Conservation (phyloP, 2,888 invertebrate species). For the Beris chalybata region DNA sequence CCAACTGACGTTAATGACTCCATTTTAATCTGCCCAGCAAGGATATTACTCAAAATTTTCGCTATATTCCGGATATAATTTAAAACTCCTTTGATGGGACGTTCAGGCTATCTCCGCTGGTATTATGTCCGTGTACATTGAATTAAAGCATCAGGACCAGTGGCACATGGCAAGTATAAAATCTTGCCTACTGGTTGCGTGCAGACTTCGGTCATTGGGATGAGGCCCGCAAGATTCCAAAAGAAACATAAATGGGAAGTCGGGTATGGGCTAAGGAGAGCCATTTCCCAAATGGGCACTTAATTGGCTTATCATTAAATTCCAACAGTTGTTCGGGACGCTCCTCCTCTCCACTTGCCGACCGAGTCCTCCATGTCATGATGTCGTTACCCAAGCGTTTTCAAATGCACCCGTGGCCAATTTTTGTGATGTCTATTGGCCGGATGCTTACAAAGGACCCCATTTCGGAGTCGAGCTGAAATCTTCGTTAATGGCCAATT, state of each 20-base stretch:
- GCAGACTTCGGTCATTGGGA: too few species aligned
- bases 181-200: too few species aligned
- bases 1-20: slow-evolving; percentile 23
- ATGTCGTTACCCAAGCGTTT: too few species aligned
- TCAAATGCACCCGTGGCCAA: too few species aligned
- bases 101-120: neutral
- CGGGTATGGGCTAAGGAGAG: neutral
- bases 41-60: neutral
- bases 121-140: too few species aligned
- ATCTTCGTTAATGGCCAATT: slow-evolving; percentile 25
- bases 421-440: too few species aligned
- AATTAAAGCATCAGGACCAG: too few species aligned
- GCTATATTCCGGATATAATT: slow-evolving; percentile 5
- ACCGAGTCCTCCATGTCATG: too few species aligned
- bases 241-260: too few species aligned
- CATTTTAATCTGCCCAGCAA: slow-evolving; percentile 1
- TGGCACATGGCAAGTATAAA: too few species aligned
- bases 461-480: neutral
- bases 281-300: slow-evolving; percentile 12
- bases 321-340: neutral
- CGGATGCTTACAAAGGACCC: too few species aligned
- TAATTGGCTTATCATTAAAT: slow-evolving; percentile 6
- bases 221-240: too few species aligned
- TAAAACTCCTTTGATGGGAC: neutral
- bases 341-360: neutral